Evolutionary conservation across 2,888 invertebrate species (phyloP).

Genomic region (Cryptus viduatorius): DNA sequence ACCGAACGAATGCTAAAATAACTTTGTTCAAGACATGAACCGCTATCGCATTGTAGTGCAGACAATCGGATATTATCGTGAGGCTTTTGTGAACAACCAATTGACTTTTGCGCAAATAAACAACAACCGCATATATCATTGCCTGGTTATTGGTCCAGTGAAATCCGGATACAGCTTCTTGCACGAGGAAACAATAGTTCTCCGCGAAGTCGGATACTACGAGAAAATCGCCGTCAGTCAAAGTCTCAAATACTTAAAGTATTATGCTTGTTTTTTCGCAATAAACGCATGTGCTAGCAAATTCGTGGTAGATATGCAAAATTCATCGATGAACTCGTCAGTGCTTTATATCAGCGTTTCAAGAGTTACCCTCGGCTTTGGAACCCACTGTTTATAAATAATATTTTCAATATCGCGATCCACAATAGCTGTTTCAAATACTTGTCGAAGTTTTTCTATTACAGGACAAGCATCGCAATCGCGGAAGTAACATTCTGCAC

Average conservation of each 20-base stretch:
- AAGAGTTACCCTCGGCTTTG: slow-evolving; percentile 40
- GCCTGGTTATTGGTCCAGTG: slow-evolving; percentile 27
- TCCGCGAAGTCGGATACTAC: slow-evolving; percentile 58
- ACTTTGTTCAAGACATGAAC: no score
- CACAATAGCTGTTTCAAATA: slow-evolving; percentile 20
- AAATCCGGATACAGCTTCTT: slow-evolving; percentile 43
- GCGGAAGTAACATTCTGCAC: slow-evolving; percentile 52
- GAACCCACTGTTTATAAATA: slow-evolving; percentile 56
- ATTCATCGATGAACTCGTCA: slow-evolving; percentile 49
- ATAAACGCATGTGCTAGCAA: slow-evolving; percentile 54
- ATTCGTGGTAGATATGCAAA: slow-evolving; percentile 45
- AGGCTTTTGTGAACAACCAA: slow-evolving; percentile 53
- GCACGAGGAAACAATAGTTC: slow-evolving; percentile 45
- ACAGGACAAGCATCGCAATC: slow-evolving; percentile 48
- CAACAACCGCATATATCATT: slow-evolving; percentile 60
- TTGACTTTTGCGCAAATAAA: slow-evolving; percentile 47
- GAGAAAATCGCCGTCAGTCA: slow-evolving; percentile 48
- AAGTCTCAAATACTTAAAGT: slow-evolving; percentile 51
- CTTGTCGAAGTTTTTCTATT: slow-evolving; percentile 36
- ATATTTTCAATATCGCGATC: slow-evolving; percentile 54
- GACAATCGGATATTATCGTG: slow-evolving; percentile 58
- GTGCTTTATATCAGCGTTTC: slow-evolving; percentile 32
- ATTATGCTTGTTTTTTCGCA: slow-evolving; percentile 43
- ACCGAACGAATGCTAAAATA: no score
- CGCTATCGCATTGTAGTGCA: neutral